Base-by-base conservation (phyloP, 2,113 vertebrate genomes). In the Sturnus vulgaris region DNA sequence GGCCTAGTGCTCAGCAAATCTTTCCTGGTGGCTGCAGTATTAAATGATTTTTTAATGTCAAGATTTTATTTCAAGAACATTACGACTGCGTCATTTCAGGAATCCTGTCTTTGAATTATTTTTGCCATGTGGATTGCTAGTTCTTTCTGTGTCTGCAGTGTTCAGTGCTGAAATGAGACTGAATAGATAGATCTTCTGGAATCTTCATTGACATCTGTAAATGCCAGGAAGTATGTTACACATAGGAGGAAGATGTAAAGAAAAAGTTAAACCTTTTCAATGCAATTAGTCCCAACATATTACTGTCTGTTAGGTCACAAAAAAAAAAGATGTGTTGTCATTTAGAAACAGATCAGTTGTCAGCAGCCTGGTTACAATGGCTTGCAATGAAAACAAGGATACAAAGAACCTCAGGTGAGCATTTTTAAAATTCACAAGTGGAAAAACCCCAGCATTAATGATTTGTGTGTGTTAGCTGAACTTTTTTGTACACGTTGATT, bases 331-430 rank as follows among this genome's bases (percentile, higher is more conserved):
- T 78, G 55, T 77, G 5, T 75, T 96, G 16, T 87, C 20, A 83
- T 82, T 96, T 84, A 42, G 33, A 52, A 55, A 42, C 28, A 97
- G 96, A 96, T 95, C 9, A 31, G 1, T 42, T 10, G 7, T 56
- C 94, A 97, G 42, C 24, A 33, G 13, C 21, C 28, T 25, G 95
- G 92, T 35, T 69, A 77, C 14, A 39, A 78, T 23, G 89, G 95
- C 46, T 87, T 77, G 25, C 35, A 40, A 94, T 95, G 93, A 42
- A 93, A 95, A 9, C 20, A 22, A 39, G 96, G 95, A 80, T 84
- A 82, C 10, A 93, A 82, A 52, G 96, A 96, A 56, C 90, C 76
- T 52, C 95, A 96, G 97, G 96, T 97, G 73, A 10, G 21, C 24
- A 44, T 68, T 33, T 72, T 37, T 37, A 70, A 40, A 81, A 31